Conservation (phyloP, 23 tunicate species). For the Clavelina lepadiformis region DNA sequence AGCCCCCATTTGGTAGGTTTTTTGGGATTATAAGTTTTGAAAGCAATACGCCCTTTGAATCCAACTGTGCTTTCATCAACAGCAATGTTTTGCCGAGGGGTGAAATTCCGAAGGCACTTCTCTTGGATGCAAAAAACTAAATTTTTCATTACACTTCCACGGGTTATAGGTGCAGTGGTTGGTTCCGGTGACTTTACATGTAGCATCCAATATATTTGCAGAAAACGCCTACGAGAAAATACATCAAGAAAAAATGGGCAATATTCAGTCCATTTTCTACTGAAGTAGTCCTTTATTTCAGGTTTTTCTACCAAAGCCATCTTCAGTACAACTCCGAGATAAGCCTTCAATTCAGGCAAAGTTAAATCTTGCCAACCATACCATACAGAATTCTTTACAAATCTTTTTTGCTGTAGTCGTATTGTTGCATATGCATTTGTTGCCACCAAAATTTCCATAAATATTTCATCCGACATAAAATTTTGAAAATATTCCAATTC, state of each 20-base stretch:
- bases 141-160: conserved; percentile 12
- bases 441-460: conserved; percentile 19
- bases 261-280: conserved; percentile 4
- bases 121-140: conserved; percentile 8
- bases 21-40: conserved; percentile 35
- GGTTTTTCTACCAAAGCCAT: conserved; percentile 13
- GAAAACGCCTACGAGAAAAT: conserved; percentile 12
- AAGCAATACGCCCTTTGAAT: conserved; percentile 23
- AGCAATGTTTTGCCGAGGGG: conserved; percentile 17
- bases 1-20: conserved; percentile 43
- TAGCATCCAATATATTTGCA: conserved; percentile 22
- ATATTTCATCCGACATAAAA: conserved; percentile 20
- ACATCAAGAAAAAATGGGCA: conserved; percentile 25
- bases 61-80: conserved; percentile 33
- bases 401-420: not conserved
- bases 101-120: conserved; percentile 13
- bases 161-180: conserved; percentile 7
- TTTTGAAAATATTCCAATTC: conserved; percentile 7
- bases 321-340: conserved; percentile 20
- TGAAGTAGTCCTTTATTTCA: conserved; percentile 15
- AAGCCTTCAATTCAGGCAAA: conserved; percentile 19
- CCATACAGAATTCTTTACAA: conserved; percentile 16
- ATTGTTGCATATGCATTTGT: conserved; percentile 34
- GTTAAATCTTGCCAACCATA: conserved; percentile 25
- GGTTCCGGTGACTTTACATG: conserved; percentile 21